Evolutionary conservation across 2,888 invertebrate genomes (phyloP), one percentile per base, ranked within the genome.

Genomic region (Bellardia pandia): DNA sequence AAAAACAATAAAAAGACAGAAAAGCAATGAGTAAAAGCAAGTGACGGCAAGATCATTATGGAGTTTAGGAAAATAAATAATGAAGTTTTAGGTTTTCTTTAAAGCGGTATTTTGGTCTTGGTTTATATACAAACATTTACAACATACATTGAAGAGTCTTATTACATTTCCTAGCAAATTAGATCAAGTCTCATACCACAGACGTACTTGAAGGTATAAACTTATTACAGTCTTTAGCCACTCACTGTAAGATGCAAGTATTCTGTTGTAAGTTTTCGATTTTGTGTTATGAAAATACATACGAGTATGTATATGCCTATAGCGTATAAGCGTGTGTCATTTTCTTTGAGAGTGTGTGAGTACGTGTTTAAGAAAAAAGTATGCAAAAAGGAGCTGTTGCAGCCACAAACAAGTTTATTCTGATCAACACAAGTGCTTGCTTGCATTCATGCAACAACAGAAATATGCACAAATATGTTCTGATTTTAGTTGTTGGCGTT

Each of bases 151-250:
- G 23, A 66, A 48, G 66, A 33, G 45, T 62, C 72, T 91, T 91
- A 91, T 91, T 91, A 90, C 90, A 91, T 91, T 90, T 91, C 90
- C 90, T 90, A 90, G 91, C 92, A 91, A 90, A 91, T 90, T 89
- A 90, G 89, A 89, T 89, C 89, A 58, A 11, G 23, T 5, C 13
- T 6, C 8, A n/a, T 45, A 9, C 14, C 9, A 33, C 5, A 37
- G 33, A 64, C 8, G 60, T 40, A 71, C 51, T 80, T 80, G 42
- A 78, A 68, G 56, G 33, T 68, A 64, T 48, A 51, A 64, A 83
- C 30, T 62, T 71, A 37, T 45, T n/a, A 58, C 64, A 74, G 68
- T 78, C 72, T 53, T 79, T 48, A 30, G 16, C 51, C 68, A 71
- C 45, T 13, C n/a, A 13, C 4, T 11, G 48, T 11, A 45, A 75